Evolutionary conservation across 2,113 vertebrate species (phyloP).

Genomic region (Propithecus coquereli): DNA sequence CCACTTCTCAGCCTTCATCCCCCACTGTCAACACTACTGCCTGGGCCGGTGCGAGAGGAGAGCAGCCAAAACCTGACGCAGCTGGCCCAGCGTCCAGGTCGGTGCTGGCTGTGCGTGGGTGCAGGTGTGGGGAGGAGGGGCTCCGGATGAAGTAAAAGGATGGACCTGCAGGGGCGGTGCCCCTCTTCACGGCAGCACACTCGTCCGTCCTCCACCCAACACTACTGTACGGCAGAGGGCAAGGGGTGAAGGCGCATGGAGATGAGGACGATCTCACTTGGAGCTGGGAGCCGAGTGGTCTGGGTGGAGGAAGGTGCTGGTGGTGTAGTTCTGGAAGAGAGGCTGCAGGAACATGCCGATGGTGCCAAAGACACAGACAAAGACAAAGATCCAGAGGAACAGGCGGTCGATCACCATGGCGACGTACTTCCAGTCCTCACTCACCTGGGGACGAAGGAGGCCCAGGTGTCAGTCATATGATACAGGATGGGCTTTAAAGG

Average conservation of each 20-base stretch:
- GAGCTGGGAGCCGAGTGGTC: conserved; percentile 78
- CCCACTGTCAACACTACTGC: rapidly evolving
- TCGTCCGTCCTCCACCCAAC: background rate
- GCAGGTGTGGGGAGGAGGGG: too few species aligned
- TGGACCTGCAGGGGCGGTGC: background rate
- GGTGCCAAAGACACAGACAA: conserved; percentile 95
- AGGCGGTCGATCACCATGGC: conserved; percentile 99
- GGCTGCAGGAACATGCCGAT: conserved; percentile 97
- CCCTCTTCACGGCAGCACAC: background rate
- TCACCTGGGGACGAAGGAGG: conserved; percentile 84
- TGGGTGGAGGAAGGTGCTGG: conserved; percentile 86
- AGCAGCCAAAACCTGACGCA: background rate
- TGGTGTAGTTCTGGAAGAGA: conserved; percentile 94
- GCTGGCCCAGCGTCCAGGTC: background rate
- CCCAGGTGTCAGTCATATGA: background rate
- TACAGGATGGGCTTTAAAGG: background rate
- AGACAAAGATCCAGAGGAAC: conserved; percentile 97
- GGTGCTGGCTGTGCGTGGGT: background rate
- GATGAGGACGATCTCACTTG: conserved; percentile 65
- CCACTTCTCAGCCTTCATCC: background rate
- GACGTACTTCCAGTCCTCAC: conserved; percentile 99
- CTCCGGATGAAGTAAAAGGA: background rate
- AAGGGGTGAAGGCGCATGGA: background rate
- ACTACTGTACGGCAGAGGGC: background rate
- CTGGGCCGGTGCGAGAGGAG: background rate